Evolutionary conservation across 2,888 invertebrate species (phyloP).

Genomic region (Tuberolachnus salignus): DNA sequence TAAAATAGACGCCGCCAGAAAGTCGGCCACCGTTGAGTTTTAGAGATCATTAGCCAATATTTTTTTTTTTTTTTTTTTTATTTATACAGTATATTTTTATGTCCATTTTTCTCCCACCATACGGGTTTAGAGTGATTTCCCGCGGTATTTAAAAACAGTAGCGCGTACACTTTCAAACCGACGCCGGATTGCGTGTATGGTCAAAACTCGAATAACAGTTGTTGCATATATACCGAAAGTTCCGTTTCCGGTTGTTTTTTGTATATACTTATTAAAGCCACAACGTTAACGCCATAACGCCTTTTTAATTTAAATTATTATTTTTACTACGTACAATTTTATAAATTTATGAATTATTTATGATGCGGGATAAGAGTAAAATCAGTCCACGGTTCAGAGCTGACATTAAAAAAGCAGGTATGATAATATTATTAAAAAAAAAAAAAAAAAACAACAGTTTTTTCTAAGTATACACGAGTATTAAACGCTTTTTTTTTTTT

Average conservation of each 20-base stretch:
- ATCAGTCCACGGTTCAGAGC: conserved; percentile 47
- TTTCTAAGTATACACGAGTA: no score
- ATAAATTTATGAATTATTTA: conserved; percentile 4
- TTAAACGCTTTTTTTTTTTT: no score
- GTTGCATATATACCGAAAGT: conserved; percentile 3
- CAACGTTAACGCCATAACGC: no score
- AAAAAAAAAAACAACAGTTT: no score
- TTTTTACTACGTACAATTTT: background rate
- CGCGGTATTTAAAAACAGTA: conserved; percentile 42
- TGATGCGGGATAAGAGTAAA: conserved; percentile 49
- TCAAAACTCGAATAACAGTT: conserved; percentile 6
- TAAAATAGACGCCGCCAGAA: conserved; percentile 51
- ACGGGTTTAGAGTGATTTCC: conserved; percentile 28
- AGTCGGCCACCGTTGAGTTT: conserved; percentile 53
- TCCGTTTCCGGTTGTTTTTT: conserved; percentile 33
- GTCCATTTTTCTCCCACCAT: conserved; percentile 53
- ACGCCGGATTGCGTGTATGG: conserved; percentile 36
- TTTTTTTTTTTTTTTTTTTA: conserved; percentile 48
- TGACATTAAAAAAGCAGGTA: conserved; percentile 53
- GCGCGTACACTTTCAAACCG: conserved; percentile 34
- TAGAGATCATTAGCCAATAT: conserved; percentile 56
- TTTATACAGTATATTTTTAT: conserved; percentile 55
- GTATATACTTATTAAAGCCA: background rate
- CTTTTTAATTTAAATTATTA: no score
- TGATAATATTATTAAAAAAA: conserved; percentile 1